Conservation (phyloP, 2,888 invertebrate species). For the Cataglyphis altisquamis region DNA sequence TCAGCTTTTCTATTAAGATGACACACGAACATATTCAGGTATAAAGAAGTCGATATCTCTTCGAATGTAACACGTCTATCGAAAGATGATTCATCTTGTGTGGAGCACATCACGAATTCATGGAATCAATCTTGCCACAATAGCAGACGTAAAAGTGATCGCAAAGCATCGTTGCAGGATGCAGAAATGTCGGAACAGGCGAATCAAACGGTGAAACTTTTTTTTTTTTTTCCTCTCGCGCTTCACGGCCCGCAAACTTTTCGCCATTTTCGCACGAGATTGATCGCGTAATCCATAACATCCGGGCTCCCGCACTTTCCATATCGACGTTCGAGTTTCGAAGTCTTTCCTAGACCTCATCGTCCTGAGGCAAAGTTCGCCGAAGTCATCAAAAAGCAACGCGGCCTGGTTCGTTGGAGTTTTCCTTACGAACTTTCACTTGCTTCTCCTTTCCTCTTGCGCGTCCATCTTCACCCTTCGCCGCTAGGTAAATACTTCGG, state of each 20-base stretch:
- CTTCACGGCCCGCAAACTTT: constrained; percentile 47
- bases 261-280: constrained; percentile 64
- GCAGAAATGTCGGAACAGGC: constrained; percentile 20
- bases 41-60: constrained; percentile 5
- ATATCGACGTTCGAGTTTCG: constrained; percentile 74
- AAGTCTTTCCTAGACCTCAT: constrained; percentile 72
- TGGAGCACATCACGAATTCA: constrained; percentile 25
- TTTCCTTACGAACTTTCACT: constrained; percentile 75
- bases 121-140: constrained; percentile 45
- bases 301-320: constrained; percentile 70
- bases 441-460: constrained; percentile 61
- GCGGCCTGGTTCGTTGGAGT: constrained; percentile 70
- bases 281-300: constrained; percentile 74
- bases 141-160: constrained; percentile 34
- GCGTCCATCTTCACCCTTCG: constrained; percentile 58
- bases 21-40: not conserved
- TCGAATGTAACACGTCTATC: not conserved
- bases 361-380: constrained; percentile 66
- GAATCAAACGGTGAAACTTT: constrained; percentile 52
- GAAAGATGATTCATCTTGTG: constrained; percentile 22
- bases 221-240: constrained; percentile 25
- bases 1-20: not conserved
- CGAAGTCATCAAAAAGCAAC: constrained; percentile 77
- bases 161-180: not conserved
- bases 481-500: constrained; percentile 71